These are phyloP conservation scores for Eulimnadia texana DNA, from an alignment of 1,140 invertebrate species.

Conservation along the genomic window DNA sequence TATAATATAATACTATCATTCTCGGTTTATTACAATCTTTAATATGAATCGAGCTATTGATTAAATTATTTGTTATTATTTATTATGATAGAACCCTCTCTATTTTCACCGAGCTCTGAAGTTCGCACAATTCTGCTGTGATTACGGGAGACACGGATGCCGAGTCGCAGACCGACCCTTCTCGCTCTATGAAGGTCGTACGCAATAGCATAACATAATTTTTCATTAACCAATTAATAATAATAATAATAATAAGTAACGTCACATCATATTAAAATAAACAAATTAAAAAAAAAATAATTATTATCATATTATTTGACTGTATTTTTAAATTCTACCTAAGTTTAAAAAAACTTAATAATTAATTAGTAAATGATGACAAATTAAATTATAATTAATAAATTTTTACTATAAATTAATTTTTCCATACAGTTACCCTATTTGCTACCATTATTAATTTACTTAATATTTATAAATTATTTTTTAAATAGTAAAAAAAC, in stretches of 20 bases:
- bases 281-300: background rate
- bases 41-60: background rate
- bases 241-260: background rate
- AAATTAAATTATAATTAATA: too few relatives aligned
- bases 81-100: conserved; percentile 18
- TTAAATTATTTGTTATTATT: background rate
- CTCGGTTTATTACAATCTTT: too few relatives aligned
- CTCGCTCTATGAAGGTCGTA: conserved; percentile 68
- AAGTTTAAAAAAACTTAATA: too few relatives aligned
- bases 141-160: conserved; percentile 50
- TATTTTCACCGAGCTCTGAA: conserved; percentile 60
- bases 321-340: background rate
- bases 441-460: too few relatives aligned
- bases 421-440: too few relatives aligned
- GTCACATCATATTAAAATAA: background rate
- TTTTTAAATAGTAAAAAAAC: too few relatives aligned
- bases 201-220: background rate
- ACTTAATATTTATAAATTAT: too few relatives aligned
- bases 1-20: too few relatives aligned
- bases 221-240: too few relatives aligned
- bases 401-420: too few relatives aligned
- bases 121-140: conserved; percentile 70
- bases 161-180: conserved; percentile 57
- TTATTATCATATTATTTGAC: background rate
- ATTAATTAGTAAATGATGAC: too few relatives aligned